Evolutionary conservation across 2,113 vertebrate genomes (phyloP), one percentile per base, ranked within the genome.

Genomic region (Notarius lentiginosus): DNA sequence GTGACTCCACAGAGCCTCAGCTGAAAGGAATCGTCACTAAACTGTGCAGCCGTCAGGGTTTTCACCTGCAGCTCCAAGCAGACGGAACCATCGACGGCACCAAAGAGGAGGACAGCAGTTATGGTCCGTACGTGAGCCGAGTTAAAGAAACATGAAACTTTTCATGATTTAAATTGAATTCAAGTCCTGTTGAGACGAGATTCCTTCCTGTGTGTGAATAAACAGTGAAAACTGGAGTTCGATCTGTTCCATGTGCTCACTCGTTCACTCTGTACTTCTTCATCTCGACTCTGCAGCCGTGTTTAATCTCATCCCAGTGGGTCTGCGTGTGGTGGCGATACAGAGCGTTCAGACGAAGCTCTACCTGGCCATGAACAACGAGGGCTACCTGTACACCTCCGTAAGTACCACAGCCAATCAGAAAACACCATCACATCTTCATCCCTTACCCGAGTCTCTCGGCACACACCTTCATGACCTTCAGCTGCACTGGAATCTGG

Each of bases 271-370:
- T 77, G 51, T 53, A 55, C 55, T 82, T 47, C 79, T 41, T 82
- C 86, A 22, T 56, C 63, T 84, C 92, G 90, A 68, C 86, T 86
- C 93, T 89, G 87, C 91, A 99, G 98, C 97, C 91, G 94, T 99
- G 93, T 99, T 99, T 94, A 99, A 99, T 96, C 97, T 99, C 94
- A 99, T 99, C 92, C 98, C 98, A 11, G 98, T 99, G 92, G 98
- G 98, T 90, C 95, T 99, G 89, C 97, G 98, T 90, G 98, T 99
- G 92, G 98, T 99, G 93, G 98, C 98, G 89, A 99, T 99, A 93
- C 98, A 99, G 94, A 98, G 98, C n/a, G 97, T 99, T 94, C 98
- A 99, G 94, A 99, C 96, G 87, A 99, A 99, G 92, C 94, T 99
- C 18, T 99, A 99, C 90, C 93, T 99, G 96, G 98, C 98, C 77